phyloP scores from a whole-genome alignment of 2,113 vertebrate genomes.

The Rafetus swinhoei region DNA sequence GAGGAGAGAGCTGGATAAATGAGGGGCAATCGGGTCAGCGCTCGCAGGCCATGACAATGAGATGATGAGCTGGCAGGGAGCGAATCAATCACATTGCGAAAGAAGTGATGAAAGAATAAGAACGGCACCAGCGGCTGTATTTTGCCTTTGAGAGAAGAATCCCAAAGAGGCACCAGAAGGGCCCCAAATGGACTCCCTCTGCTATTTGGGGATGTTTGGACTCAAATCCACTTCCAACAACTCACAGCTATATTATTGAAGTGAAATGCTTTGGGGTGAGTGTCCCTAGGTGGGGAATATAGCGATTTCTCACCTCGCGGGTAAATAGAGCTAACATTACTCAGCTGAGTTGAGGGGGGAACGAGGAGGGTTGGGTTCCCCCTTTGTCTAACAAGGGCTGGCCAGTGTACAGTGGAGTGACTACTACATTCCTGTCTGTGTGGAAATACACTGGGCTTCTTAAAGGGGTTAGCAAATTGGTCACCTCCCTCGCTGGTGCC shows the following conservation, averaged over 20 bases:
- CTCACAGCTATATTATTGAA: neutral
- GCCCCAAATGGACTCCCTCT: neutral
- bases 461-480: neutral
- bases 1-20: neutral
- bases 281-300: neutral
- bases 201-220: fast-evolving
- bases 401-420: neutral
- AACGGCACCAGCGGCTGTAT: neutral
- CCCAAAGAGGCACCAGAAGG: neutral
- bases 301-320: neutral
- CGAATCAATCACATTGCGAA: neutral
- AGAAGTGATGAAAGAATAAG: neutral
- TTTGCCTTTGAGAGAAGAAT: neutral
- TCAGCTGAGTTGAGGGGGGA: neutral
- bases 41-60: neutral
- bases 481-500: neutral
- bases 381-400: neutral
- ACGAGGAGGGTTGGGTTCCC: neutral
- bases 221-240: neutral
- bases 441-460: neutral
- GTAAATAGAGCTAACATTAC: neutral
- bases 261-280: neutral
- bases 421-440: neutral
- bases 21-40: neutral
- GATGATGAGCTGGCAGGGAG: neutral